Evolutionary conservation across 2,797 vertebrate species (phyloP).

Genomic region (Heterohyrax brucei): DNA sequence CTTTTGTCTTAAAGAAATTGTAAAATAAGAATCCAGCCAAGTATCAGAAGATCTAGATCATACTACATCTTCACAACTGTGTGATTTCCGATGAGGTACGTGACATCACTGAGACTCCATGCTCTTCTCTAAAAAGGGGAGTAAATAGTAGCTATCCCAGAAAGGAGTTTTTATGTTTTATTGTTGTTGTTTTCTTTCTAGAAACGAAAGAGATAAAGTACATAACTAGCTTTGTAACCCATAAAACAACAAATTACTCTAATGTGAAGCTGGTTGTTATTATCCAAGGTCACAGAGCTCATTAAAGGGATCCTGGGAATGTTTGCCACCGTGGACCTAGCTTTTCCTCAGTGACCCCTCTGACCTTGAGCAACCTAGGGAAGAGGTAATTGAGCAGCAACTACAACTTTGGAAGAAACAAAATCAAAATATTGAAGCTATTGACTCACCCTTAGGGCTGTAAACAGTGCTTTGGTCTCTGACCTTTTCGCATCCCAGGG

Average conservation of each 20-base stretch:
- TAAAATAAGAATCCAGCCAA: neutral
- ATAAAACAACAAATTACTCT: conserved; percentile 48
- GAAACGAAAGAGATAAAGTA: conserved; percentile 53
- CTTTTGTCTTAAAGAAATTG: conserved; percentile 40
- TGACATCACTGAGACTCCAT: accelerated
- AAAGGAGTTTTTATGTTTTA: conserved; percentile 22
- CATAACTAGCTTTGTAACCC: conserved; percentile 65
- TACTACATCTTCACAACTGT: neutral
- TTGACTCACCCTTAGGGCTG: conserved; percentile 90
- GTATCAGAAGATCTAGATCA: neutral
- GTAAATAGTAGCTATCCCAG: neutral
- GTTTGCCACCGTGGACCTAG: conserved; percentile 53
- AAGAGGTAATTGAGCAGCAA: conserved; percentile 89
- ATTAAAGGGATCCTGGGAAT: conserved; percentile 82
- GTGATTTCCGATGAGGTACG: neutral
- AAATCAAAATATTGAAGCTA: conserved; percentile 92
- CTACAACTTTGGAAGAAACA: conserved; percentile 88
- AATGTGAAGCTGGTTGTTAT: conserved; percentile 70
- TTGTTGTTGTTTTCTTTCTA: neutral
- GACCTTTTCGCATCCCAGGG: conserved; percentile 91
- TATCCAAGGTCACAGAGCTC: conserved; percentile 75
- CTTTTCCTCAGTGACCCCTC: conserved; percentile 85
- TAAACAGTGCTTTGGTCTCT: conserved; percentile 91
- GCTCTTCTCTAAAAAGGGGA: neutral
- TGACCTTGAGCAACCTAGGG: conserved; percentile 89